Conservation (phyloP, 2,888 invertebrate species). For the Agriopis marginaria region DNA sequence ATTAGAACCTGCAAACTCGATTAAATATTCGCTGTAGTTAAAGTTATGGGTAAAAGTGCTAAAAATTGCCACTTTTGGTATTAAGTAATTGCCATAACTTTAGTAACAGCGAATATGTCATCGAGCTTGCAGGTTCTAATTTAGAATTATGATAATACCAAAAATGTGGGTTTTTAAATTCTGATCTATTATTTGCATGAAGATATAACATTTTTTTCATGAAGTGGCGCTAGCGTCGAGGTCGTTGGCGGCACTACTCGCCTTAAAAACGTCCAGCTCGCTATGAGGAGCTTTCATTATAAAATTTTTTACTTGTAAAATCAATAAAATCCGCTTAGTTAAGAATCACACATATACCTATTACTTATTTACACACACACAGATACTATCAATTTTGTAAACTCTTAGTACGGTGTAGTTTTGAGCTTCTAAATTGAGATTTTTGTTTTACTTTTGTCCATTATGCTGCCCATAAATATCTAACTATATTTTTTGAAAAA, state of each 20-base stretch:
- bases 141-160: not conserved
- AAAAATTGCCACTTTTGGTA: not conserved
- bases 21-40: not conserved
- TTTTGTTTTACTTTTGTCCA: not conserved
- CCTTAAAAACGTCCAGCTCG: not conserved
- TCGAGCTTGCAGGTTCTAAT: conserved; percentile 1
- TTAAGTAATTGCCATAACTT: not conserved
- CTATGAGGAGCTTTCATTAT: not conserved
- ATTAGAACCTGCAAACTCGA: conserved; percentile 1
- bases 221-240: conserved; percentile 3
- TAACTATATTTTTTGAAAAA: not conserved
- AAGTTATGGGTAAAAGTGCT: conserved; percentile 1
- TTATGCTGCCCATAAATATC: not conserved
- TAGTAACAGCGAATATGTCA: not conserved
- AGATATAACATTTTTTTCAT: not conserved
- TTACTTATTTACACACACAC: not conserved
- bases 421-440: not conserved
- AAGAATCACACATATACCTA: conserved; percentile 3
- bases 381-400: conserved; percentile 1
- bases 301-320: conserved; percentile 1
- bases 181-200: conserved; percentile 1
- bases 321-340: conserved; percentile 1
- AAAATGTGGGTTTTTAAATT: conserved; percentile 1
- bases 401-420: conserved; percentile 1
- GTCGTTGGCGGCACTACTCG: conserved; percentile 1